Evolutionary conservation across 2,797 vertebrate genomes (phyloP), one percentile per base, ranked within the genome.

Genomic region (Avahi laniger): DNA sequence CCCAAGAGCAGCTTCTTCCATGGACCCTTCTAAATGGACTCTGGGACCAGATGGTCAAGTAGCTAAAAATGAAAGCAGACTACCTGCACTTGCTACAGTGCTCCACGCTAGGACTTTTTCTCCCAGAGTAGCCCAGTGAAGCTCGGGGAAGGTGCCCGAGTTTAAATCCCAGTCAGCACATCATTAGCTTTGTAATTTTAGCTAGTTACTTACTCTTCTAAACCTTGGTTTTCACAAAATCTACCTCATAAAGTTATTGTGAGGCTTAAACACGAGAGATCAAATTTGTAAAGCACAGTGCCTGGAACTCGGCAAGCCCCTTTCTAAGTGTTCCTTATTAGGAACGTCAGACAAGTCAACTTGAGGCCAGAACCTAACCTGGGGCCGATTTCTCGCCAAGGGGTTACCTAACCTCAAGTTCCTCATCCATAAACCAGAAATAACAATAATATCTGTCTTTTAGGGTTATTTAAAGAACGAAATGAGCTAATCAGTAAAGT

Each of bases 81-180:
- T 46, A 14, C 17, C 30, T 13, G 3, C 1, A 5, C 38, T 12
- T 41, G 26, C 14, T 35, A 4, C 1, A 10, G 2, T 28, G 43
- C 30, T 54, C 9, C 9, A 4, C 0, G 1, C 20, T 14, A 43
- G 41, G 35, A 10, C 46, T 30, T 35, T 20, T 26, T 65, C 35
- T 46, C 65, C 8, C 0, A 2, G 35, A 26, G 0, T 7, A 5
- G 78, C 18, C 1, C 52, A 15, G 30, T 0, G 15, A 20, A 0
- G 20, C 48, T 46, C 59, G 5, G 43, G 13, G 24, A 4, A 67
- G 72, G 22, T 5, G 12, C 46, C 18, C 2, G 33, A 38, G 7
- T 41, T 84, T 30, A 18, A 41, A 11, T 14, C 54, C 13, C 46
- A 81, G 48, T 35, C 38, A 59, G 72, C 33, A 5, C 11, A 11